phyloP scores from a whole-genome alignment of 2,797 vertebrate species.

The Epinephelus awoara region DNA sequence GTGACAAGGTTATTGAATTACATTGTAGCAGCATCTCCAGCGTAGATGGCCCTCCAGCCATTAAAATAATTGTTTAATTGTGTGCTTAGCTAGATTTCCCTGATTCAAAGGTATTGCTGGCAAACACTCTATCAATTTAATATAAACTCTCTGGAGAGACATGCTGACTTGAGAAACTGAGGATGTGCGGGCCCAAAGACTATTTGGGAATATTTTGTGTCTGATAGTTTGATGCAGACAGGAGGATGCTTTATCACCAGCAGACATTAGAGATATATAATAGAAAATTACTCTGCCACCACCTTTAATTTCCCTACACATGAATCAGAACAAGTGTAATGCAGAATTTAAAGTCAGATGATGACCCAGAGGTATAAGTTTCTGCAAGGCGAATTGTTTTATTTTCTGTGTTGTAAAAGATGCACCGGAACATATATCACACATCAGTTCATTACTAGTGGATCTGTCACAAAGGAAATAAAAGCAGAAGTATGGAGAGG shows the following conservation, averaged over 20 bases:
- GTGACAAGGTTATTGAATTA: conserved; percentile 49
- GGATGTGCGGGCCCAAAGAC: too few relatives aligned
- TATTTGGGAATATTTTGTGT: neutral
- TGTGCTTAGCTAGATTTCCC: conserved; percentile 27
- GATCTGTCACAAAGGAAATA: neutral
- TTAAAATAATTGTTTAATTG: conserved; percentile 30
- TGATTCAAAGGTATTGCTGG: conserved; percentile 32
- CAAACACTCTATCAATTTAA: conserved; percentile 18
- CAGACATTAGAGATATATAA: neutral
- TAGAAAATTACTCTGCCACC: neutral
- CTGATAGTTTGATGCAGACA: conserved; percentile 1
- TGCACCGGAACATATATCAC: neutral
- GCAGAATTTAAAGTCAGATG: neutral
- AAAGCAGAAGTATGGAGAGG: neutral
- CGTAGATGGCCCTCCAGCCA: conserved; percentile 17
- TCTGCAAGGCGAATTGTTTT: conserved; percentile 8
- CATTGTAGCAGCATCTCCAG: conserved; percentile 23
- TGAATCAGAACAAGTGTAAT: neutral
- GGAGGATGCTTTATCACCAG: neutral
- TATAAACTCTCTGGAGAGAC: neutral
- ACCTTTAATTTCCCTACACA: neutral
- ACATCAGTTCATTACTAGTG: neutral
- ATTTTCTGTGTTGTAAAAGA: conserved; percentile 1
- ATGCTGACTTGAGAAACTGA: conserved; percentile 7
- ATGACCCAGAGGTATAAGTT: neutral